Evolutionary conservation across 2,888 invertebrate species (phyloP), one percentile per base, ranked within the genome.

Genomic region (Hirtodrosophila trivittata): DNA sequence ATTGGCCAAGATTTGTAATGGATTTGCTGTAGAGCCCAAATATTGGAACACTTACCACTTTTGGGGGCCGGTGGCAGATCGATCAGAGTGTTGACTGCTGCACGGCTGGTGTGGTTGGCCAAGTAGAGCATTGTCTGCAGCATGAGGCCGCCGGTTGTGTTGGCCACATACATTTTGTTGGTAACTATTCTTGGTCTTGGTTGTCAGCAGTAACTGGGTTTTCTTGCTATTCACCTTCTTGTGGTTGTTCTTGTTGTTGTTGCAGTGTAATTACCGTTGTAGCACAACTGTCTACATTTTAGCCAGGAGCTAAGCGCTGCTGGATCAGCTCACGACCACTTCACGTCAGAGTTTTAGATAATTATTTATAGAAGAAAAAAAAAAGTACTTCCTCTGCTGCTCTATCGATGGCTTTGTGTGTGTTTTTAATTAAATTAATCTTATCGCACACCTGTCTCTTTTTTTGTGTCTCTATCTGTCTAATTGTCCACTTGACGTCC

Each of bases 101-200:
- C 88, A 33, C 89, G 75, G 69, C 88, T 89, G 14, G 90, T 89
- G 54, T 90, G 89, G 77, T 91, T 90, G 10, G 91, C 90, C 78
- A 91, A 80, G 71, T 90, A 91, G 50, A 91, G 77, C 90, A 91
- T 90, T 28, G 91, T 90, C 75, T 91, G 90, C 65, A 91, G 84
- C 87, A 91, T 89, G 47, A 91, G 76, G 75, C 91, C 90, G 64
- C 89, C 89, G 3, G 90, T 90, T n/a, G 89, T 77, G 59, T 90
- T 90, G 45, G 88, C 81, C 57, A 90, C 85, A 66, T 88, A 87
- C 89, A 90, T 90, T 39, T 51, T 73, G 43, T n/a, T 37, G 1
- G 10, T 42, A n/a, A n/a, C n/a, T n/a, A 14, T 51, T 49, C 50
- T 59, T 30, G 5, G 16, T 51, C 18, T 21, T 5, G n/a, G n/a